A percentile compares a stretch with the other conserved stretches of the same genome.
Conservation (phyloP, 2,113 vertebrate species). For the Gasterosteus aculeatus region DNA sequence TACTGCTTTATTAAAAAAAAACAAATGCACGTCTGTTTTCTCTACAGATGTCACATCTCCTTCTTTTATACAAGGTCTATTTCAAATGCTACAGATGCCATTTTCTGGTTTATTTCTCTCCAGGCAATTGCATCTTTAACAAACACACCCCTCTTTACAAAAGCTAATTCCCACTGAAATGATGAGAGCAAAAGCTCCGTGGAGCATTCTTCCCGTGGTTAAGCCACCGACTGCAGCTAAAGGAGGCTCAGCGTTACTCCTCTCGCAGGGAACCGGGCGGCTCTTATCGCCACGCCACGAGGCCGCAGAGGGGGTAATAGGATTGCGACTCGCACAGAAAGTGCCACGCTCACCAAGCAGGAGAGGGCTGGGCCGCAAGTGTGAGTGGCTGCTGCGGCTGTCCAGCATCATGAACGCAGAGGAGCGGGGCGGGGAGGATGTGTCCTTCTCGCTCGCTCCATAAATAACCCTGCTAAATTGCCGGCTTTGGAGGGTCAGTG, state of each 20-base stretch:
- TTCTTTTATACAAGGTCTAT: conserved; percentile 24
- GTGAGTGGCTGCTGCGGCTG: conserved; percentile 51
- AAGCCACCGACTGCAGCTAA: conserved; percentile 72
- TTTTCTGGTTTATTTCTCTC: conserved; percentile 49
- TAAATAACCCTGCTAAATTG: conserved; percentile 78
- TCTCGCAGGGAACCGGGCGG: conserved; percentile 44
- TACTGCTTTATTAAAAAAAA: not conserved
- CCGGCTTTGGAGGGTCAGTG: conserved; percentile 77
- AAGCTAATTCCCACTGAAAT: conserved; percentile 63
- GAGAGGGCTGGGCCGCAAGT: conserved; percentile 56
- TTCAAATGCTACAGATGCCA: conserved; percentile 20
- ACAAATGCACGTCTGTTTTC: conserved; percentile 3
- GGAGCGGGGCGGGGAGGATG: conserved; percentile 55
- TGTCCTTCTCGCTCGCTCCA: conserved; percentile 57
- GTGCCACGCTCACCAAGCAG: conserved; percentile 66
- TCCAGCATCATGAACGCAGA: conserved; percentile 64
- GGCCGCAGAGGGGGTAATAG: conserved; percentile 71
- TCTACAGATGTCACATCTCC: not conserved
- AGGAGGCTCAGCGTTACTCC: conserved; percentile 56
- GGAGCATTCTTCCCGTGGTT: conserved; percentile 58
- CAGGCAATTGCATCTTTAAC: conserved; percentile 37
- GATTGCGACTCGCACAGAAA: conserved; percentile 74
- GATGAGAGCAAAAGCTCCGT: conserved; percentile 50
- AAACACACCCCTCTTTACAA: conserved; percentile 55
- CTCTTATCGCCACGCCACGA: conserved; percentile 72